Evolutionary conservation across 1,140 invertebrate genomes (phyloP).

Genomic region (Pollicipes pollicipes): DNA sequence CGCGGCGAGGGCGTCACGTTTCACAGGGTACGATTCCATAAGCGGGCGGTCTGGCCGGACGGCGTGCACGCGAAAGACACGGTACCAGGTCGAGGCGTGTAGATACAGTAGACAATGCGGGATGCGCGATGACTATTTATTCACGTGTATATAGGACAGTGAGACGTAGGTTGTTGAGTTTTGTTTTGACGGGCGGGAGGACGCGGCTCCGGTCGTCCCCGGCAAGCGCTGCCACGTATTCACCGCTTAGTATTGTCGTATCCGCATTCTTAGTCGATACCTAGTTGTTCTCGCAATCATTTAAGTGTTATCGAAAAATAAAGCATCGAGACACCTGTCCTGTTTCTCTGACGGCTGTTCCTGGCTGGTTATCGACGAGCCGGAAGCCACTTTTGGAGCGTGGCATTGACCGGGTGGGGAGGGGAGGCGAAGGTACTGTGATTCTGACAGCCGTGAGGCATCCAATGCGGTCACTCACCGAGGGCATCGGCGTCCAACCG

Average conservation of each 20-base stretch:
- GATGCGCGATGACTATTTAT: neutral
- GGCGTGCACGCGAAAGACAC: neutral
- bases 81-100: neutral
- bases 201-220: neutral
- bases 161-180: neutral
- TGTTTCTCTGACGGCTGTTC: no score
- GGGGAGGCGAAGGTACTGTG: no score
- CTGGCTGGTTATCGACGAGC: no score
- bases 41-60: neutral
- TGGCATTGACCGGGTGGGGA: no score
- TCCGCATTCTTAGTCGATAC: conserved; percentile 1
- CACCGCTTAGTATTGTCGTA: neutral
- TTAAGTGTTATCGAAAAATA: neutral
- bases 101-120: neutral
- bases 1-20: no score
- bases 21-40: neutral
- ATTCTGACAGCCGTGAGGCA: no score
- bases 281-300: neutral
- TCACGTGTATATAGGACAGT: neutral
- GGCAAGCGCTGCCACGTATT: neutral
- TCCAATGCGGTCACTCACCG: no score
- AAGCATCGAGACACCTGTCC: neutral
- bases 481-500: no score
- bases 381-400: no score
- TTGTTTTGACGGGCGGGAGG: neutral